Conservation (phyloP, 2,113 vertebrate genomes). For the Pelusios castaneus region DNA sequence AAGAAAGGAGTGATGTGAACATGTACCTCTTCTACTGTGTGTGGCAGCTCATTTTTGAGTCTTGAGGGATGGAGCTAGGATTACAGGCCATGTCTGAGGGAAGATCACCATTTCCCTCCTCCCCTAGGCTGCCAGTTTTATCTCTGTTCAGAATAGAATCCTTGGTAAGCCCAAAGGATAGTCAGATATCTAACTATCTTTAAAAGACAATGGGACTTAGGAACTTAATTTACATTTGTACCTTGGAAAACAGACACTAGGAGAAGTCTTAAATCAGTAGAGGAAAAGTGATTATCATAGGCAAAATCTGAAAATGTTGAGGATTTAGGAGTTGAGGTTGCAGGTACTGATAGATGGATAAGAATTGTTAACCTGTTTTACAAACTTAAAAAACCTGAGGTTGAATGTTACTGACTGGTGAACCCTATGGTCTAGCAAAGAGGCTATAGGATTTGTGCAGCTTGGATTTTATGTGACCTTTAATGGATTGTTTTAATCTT, state of each 20-base stretch:
- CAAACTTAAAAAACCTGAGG: fast-evolving
- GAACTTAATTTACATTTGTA: neutral
- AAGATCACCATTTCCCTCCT: neutral
- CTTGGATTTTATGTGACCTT: neutral
- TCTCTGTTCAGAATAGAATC: neutral
- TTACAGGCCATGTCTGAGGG: neutral
- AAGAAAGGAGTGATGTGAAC: neutral
- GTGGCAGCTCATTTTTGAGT: neutral
- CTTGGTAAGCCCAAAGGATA: neutral
- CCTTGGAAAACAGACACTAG: neutral
- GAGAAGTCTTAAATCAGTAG: neutral
- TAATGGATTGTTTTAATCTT: neutral
- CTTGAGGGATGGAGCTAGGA: neutral
- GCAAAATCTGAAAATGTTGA: fast-evolving
- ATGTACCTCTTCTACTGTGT: neutral
- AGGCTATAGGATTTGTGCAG: neutral
- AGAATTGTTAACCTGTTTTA: neutral
- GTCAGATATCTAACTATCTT: neutral
- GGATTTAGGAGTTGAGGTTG: neutral
- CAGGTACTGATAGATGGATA: neutral
- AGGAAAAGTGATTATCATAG: neutral
- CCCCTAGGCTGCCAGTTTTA: neutral
- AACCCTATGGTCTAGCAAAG: fast-evolving
- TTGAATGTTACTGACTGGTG: neutral
- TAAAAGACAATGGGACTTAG: neutral